phyloP scores from a whole-genome alignment of 2,797 vertebrate genomes.

The Anguilla anguilla region DNA sequence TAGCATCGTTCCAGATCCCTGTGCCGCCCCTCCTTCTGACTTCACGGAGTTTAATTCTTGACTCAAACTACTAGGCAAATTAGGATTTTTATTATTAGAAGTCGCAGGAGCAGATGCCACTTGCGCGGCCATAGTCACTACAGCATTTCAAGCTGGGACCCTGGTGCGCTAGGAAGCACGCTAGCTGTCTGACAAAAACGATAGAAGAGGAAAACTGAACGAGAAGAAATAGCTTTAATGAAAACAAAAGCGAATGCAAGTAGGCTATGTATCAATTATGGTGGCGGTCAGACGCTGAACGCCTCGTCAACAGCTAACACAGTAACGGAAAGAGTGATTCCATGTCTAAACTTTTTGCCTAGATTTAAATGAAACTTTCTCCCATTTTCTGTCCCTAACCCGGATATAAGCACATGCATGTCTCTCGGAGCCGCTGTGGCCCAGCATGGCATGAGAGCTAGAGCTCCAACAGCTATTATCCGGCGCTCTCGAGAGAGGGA shows the following conservation, averaged over 20 bases:
- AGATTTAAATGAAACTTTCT: conserved; percentile 89
- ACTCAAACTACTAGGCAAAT: conserved; percentile 80
- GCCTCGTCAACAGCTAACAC: conserved; percentile 61
- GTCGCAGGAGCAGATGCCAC: conserved; percentile 85
- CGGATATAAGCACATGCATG: conserved; percentile 84
- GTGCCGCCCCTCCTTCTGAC: conserved; percentile 71
- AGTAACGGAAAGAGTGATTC: conserved; percentile 74
- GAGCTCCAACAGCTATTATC: conserved; percentile 84
- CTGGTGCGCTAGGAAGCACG: conserved; percentile 47
- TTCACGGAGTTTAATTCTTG: conserved; percentile 82
- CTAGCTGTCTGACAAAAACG: conserved; percentile 54
- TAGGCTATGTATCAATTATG: conserved; percentile 46
- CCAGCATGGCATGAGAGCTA: conserved; percentile 87
- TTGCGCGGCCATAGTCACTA: conserved; percentile 94
- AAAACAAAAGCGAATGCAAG: conserved; percentile 62
- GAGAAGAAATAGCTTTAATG: conserved; percentile 59
- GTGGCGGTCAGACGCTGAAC: conserved; percentile 46
- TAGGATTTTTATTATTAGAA: conserved; percentile 83
- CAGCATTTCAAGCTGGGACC: conserved; percentile 81
- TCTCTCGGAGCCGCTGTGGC: conserved; percentile 85
- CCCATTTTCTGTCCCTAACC: conserved; percentile 79
- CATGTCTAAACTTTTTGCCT: conserved; percentile 82
- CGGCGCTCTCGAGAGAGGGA: conserved; percentile 78
- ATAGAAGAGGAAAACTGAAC: conserved; percentile 55
- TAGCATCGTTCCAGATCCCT: conserved; percentile 73